Conservation (phyloP, 35 echinoderm and acorn worm genomes). For the Ophiothrix spiculata region DNA sequence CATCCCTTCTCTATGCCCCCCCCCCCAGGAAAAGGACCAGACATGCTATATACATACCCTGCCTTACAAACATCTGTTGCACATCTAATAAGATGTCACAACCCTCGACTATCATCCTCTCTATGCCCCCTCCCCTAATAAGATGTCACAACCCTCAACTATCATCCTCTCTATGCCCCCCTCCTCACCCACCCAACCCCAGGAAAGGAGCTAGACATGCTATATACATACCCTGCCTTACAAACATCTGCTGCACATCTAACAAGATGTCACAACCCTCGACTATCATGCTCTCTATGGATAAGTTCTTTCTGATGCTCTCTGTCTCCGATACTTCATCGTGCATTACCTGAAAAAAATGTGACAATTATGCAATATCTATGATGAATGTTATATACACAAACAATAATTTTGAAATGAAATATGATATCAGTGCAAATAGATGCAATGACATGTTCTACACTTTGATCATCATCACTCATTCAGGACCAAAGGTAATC, state of each 20-base stretch:
- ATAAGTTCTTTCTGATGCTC: conserved; percentile 90
- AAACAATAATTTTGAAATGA: neutral
- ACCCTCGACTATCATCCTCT: conserved; percentile 98
- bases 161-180: no score
- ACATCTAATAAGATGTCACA: conserved; percentile 97
- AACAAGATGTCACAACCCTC: conserved; percentile 96
- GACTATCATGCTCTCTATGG: conserved; percentile 98
- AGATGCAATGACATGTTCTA: neutral
- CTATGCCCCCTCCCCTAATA: no score
- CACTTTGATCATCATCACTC: no score
- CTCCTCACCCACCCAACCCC: no score
- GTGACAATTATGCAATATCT: neutral
- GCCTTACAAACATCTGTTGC: conserved; percentile 95
- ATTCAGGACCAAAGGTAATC: no score
- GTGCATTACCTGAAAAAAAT: conserved; percentile 82
- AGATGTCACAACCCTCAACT: no score
- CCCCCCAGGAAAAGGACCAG: no score
- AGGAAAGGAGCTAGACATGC: neutral
- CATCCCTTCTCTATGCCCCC: conserved; percentile 93
- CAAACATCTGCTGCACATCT: conserved; percentile 97
- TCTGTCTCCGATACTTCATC: conserved; percentile 99
- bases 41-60: conserved; percentile 53
- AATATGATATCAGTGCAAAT: neutral
- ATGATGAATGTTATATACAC: no score
- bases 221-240: conserved; percentile 79